Evolutionary conservation across 2,888 invertebrate genomes (phyloP).

Genomic region (Drosophila rellima): DNA sequence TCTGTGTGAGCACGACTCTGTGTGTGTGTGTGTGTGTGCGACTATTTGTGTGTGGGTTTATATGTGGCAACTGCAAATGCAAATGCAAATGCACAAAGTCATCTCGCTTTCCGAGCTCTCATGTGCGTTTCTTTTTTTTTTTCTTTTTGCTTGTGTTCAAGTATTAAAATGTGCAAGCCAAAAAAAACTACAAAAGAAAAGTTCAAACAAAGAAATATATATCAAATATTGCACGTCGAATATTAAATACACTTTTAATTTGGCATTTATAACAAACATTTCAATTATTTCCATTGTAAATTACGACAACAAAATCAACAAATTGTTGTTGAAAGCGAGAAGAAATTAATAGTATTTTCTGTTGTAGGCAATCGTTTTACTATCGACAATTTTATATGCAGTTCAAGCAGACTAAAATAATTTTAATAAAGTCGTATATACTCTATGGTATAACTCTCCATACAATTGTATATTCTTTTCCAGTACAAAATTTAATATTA

Average conservation of each 20-base stretch:
- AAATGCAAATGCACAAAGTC: conserved; percentile 78
- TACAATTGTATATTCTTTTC: too few species aligned
- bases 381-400: too few species aligned
- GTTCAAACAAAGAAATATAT: conserved; percentile 10
- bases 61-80: conserved; percentile 70
- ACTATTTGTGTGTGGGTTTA: conserved; percentile 21
- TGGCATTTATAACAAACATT: not conserved
- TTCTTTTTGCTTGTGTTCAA: conserved; percentile 71
- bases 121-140: too few species aligned
- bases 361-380: too few species aligned
- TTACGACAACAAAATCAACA: not conserved
- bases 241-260: conserved; percentile 12
- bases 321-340: not conserved
- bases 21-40: conserved; percentile 12
- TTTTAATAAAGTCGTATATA: too few species aligned
- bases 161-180: conserved; percentile 74
- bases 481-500: too few species aligned
- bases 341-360: not conserved
- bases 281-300: not conserved
- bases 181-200: conserved; percentile 47
- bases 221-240: conserved; percentile 12
- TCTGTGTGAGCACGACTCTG: too few species aligned
- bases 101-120: conserved; percentile 50
- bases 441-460: too few species aligned
- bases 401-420: too few species aligned